Conservation (phyloP, 2,797 vertebrate species). For the Onychomys leucogaster region DNA sequence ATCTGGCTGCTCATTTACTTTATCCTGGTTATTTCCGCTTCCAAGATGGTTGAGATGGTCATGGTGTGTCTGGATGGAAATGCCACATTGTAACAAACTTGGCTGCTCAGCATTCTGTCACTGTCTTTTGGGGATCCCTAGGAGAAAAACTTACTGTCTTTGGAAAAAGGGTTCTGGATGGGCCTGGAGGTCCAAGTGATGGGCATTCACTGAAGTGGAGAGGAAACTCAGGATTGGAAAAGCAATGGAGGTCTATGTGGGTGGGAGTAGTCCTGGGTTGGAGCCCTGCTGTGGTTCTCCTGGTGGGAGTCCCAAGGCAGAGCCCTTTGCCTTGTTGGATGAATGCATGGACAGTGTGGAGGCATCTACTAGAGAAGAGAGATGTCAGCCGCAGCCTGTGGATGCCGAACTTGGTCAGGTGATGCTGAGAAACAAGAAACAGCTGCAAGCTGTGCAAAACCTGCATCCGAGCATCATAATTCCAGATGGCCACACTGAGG, state of each 20-base stretch:
- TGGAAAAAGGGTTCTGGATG: not conserved
- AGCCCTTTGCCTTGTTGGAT: not conserved
- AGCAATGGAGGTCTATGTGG: rapidly evolving
- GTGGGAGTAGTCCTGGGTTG: too few relatives aligned
- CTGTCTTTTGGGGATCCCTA: not conserved
- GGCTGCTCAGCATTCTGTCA: not conserved
- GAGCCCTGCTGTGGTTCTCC: rapidly evolving
- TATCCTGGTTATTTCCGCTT: not conserved
- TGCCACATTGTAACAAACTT: too few relatives aligned
- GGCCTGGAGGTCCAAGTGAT: rapidly evolving
- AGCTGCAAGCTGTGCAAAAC: not conserved
- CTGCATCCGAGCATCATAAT: too few relatives aligned
- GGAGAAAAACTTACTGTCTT: not conserved
- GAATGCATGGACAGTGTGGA: not conserved
- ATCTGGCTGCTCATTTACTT: not conserved
- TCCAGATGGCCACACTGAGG: not conserved
- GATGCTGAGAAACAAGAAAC: not conserved
- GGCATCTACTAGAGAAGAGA: not conserved
- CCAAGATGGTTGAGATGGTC: not conserved
- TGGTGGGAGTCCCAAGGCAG: too few relatives aligned
- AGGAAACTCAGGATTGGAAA: not conserved
- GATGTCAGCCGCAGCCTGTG: not conserved
- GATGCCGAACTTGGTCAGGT: too few relatives aligned
- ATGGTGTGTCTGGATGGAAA: not conserved
- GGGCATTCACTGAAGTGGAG: rapidly evolving